A percentile compares a stretch with the other conserved stretches of the same genome.
Evolutionary conservation across 2,113 vertebrate species (phyloP).

Genomic region (Apodemus sylvaticus): DNA sequence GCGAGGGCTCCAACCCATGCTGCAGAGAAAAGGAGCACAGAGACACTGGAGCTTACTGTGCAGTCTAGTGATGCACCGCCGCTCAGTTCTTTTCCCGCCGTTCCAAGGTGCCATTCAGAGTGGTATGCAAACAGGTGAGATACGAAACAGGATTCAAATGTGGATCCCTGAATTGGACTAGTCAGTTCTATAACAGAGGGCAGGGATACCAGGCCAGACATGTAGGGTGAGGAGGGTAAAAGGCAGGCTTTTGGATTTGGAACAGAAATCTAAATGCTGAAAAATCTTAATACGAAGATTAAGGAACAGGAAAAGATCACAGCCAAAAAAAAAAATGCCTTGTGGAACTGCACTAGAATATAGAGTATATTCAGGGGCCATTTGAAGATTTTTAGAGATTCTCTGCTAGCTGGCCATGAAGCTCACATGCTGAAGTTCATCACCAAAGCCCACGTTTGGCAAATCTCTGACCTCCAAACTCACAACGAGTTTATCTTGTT

Average conservation of each 20-base stretch:
- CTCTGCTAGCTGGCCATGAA: neutral
- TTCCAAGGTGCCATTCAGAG: neutral
- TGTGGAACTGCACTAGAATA: neutral
- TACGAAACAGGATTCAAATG: conserved; percentile 34
- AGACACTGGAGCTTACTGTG: conserved; percentile 37
- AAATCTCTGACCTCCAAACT: conserved; percentile 48
- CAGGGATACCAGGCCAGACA: neutral
- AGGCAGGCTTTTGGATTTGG: conserved; percentile 26
- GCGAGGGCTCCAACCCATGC: conserved; percentile 97
- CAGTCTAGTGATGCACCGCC: neutral
- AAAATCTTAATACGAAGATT: neutral
- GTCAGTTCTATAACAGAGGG: neutral
- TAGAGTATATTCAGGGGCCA: neutral
- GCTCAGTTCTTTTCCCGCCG: conserved; percentile 15
- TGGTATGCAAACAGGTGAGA: conserved; percentile 20
- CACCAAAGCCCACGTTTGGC: neutral
- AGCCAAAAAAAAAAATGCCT: neutral
- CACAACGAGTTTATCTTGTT: conserved; percentile 52
- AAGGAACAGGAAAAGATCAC: neutral
- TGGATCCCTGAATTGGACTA: conserved; percentile 33
- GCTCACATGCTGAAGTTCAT: conserved; percentile 12
- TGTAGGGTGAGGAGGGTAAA: neutral
- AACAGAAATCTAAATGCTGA: conserved; percentile 4
- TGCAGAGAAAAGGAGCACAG: conserved; percentile 82
- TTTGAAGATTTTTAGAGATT: conserved; percentile 31